A percentile compares a stretch with the other conserved stretches of the same genome.
Evolutionary conservation across 2,797 vertebrate genomes (phyloP).

Genomic region (Pipistrellus nathusii): DNA sequence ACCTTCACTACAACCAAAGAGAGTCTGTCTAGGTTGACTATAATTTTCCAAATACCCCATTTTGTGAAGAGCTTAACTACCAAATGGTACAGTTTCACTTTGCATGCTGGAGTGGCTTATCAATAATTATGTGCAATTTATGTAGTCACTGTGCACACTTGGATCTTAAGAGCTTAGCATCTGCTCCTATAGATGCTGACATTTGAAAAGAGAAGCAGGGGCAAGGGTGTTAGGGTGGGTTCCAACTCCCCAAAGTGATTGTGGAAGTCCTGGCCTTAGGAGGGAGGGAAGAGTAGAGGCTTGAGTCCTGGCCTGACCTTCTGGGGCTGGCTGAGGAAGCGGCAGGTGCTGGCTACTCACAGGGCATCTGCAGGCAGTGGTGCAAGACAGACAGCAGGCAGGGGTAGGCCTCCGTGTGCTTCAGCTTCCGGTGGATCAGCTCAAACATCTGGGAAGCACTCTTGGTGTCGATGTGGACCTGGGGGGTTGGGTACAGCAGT

Average conservation of each 20-base stretch:
- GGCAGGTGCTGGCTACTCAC: constrained; percentile 88
- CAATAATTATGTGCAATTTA: neutral
- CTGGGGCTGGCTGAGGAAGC: fast-evolving
- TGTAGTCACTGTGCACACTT: neutral
- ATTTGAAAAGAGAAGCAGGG: neutral
- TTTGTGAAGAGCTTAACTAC: neutral
- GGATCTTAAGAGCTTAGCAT: neutral
- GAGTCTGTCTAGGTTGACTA: neutral
- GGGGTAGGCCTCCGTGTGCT: constrained; percentile 96
- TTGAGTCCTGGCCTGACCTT: neutral
- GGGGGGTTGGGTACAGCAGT: neutral
- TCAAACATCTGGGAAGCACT: constrained; percentile 98
- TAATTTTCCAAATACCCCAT: neutral
- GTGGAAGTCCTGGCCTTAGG: neutral
- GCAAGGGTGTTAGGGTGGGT: neutral
- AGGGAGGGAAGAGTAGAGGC: neutral
- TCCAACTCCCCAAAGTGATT: neutral
- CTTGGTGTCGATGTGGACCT: constrained; percentile 97
- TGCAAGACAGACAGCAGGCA: constrained; percentile 97
- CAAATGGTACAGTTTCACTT: neutral
- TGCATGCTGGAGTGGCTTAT: neutral
- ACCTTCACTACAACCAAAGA: neutral
- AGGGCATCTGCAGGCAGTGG: constrained; percentile 98
- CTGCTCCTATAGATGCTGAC: neutral
- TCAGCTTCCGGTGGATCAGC: constrained; percentile 96